phyloP scores from a whole-genome alignment of 2,888 invertebrate species.

The Uloborus plumipes region DNA sequence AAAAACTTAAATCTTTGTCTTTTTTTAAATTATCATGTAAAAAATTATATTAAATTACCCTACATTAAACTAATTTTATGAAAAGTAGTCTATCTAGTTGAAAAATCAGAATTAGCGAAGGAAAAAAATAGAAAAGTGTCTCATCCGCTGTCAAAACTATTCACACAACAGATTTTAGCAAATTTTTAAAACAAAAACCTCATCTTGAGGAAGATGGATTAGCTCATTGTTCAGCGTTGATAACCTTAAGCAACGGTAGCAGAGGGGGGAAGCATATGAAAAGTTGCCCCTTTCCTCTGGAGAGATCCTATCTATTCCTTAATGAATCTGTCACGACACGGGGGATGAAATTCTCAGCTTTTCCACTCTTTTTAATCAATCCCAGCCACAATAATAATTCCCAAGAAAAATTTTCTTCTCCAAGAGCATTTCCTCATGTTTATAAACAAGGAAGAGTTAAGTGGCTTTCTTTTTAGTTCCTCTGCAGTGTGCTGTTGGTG shows the following conservation, averaged over 20 bases:
- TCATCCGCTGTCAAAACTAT: no score
- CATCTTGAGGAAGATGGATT: slow-evolving; percentile 49
- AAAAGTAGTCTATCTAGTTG: no score
- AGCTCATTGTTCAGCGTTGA: slow-evolving; percentile 51
- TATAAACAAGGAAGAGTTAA: slow-evolving; percentile 29
- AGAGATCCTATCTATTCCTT: slow-evolving; percentile 43
- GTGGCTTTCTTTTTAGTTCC: slow-evolving; percentile 25
- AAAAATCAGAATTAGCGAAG: no score
- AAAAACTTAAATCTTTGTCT: no score
- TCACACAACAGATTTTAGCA: background rate
- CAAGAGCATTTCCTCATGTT: background rate
- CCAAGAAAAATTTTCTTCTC: background rate
- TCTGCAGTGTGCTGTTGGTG: background rate
- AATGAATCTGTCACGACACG: slow-evolving; percentile 56
- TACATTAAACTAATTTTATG: no score
- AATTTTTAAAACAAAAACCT: slow-evolving; percentile 6
- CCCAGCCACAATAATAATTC: slow-evolving; percentile 7
- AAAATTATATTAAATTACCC: no score
- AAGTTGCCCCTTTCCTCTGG: background rate
- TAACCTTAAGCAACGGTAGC: slow-evolving; percentile 22
- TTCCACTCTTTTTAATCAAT: slow-evolving; percentile 39
- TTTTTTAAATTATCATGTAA: no score
- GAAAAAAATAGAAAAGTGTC: no score
- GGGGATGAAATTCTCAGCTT: slow-evolving; percentile 25
- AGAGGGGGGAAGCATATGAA: no score